These are phyloP conservation scores for Aradophagus sp. DNA, from an alignment of 1,140 invertebrate genomes.

Conservation along the genomic window DNA sequence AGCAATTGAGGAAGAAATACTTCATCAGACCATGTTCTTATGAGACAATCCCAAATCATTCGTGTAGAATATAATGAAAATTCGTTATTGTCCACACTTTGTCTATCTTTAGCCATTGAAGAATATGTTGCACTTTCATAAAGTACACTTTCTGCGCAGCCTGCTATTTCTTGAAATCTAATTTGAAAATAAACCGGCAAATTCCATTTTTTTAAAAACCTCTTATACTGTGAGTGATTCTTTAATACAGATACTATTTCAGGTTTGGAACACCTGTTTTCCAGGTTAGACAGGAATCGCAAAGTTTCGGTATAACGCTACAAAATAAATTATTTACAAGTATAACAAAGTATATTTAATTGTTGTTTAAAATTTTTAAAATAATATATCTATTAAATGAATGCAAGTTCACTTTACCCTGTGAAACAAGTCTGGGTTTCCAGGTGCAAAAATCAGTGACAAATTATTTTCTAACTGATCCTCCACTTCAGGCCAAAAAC, in stretches of 20 bases:
- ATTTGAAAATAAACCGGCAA: slow-evolving; percentile 97
- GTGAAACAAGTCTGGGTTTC: slow-evolving; percentile 92
- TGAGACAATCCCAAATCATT: slow-evolving; percentile 77
- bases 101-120: slow-evolving; percentile 63
- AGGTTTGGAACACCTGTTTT: slow-evolving; percentile 78
- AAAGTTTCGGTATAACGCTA: slow-evolving; percentile 87
- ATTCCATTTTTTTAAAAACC: slow-evolving; percentile 92
- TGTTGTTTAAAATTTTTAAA: slow-evolving; percentile 6
- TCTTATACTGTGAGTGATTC: slow-evolving; percentile 80
- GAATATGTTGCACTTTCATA: slow-evolving; percentile 65
- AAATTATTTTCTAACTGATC: slow-evolving; percentile 84
- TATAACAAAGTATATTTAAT: too few relatives aligned
- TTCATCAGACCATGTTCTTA: slow-evolving; percentile 83
- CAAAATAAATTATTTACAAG: slow-evolving; percentile 30
- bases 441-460: slow-evolving; percentile 90
- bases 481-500: slow-evolving; percentile 91
- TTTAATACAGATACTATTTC: slow-evolving; percentile 77
- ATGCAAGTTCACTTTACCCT: slow-evolving; percentile 69
- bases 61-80: slow-evolving; percentile 76
- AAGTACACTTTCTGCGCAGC: slow-evolving; percentile 78
- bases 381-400: too few relatives aligned
- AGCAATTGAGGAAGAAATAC: slow-evolving; percentile 84
- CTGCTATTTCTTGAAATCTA: slow-evolving; percentile 91
- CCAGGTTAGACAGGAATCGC: slow-evolving; percentile 85
- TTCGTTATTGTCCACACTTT: slow-evolving; percentile 60